phyloP scores from a whole-genome alignment of 2,797 vertebrate genomes.

The Morus bassanus region DNA sequence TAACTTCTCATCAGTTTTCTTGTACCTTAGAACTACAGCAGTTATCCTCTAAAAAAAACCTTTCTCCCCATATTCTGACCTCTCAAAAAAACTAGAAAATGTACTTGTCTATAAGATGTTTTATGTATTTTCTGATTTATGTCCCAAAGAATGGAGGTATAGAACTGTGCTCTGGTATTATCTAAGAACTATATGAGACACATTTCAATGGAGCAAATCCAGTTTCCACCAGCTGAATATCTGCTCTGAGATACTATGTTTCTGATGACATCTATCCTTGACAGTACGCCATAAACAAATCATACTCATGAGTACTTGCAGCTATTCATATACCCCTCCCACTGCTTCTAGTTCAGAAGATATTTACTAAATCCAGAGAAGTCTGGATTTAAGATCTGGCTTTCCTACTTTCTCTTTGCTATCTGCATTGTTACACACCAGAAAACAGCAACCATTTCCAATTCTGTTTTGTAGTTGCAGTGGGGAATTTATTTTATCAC shows the following conservation, averaged over 20 bases:
- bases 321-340: not conserved
- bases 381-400: not conserved
- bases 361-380: not conserved
- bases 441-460: not conserved
- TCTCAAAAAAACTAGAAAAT: not conserved
- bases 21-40: not conserved
- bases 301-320: not conserved
- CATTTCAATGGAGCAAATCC: not conserved
- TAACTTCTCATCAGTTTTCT: not conserved
- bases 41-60: not conserved
- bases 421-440: not conserved
- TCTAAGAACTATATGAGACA: not conserved
- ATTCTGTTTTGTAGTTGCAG: not conserved
- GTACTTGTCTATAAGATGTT: not conserved
- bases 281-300: not conserved
- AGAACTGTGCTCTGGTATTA: not conserved
- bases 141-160: not conserved
- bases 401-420: not conserved
- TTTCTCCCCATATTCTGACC: not conserved
- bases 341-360: not conserved
- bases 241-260: not conserved
- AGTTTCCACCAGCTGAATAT: not conserved
- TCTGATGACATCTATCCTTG: not conserved
- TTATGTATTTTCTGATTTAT: not conserved
- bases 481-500: not conserved